phyloP scores from a whole-genome alignment of 2,888 invertebrate species.

The Xestia ashworthii region DNA sequence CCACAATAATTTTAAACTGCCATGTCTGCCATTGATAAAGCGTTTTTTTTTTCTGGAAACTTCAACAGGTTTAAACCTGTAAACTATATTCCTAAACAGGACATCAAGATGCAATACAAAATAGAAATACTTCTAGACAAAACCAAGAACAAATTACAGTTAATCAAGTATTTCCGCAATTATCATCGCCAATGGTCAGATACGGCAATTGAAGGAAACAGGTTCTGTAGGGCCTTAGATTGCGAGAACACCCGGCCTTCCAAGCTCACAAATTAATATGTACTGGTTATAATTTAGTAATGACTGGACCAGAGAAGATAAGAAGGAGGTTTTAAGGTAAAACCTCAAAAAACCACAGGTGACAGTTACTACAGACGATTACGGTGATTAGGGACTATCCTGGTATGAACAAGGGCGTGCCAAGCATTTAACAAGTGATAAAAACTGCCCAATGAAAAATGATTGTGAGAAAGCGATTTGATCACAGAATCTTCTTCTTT shows the following conservation, averaged over 20 bases:
- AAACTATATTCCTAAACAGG: background rate
- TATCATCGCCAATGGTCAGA: conserved; percentile 46
- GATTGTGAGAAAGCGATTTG: background rate
- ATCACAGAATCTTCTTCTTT: background rate
- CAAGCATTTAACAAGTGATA: background rate
- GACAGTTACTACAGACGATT: too few relatives aligned
- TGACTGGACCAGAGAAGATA: conserved; percentile 7
- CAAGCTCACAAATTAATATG: conserved; percentile 38
- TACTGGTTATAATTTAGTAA: conserved; percentile 27
- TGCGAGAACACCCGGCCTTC: conserved; percentile 42
- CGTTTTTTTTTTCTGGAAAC: background rate
- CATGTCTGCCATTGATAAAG: conserved; percentile 17
- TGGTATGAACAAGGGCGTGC: too few relatives aligned
- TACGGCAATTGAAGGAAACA: conserved; percentile 39
- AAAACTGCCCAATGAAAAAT: background rate
- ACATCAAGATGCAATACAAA: background rate
- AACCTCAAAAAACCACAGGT: conserved; percentile 3
- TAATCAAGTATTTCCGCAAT: conserved; percentile 34
- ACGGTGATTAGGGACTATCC: conserved; percentile 4
- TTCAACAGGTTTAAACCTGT: conserved; percentile 4
- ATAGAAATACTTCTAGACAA: conserved; percentile 3
- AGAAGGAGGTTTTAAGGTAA: background rate
- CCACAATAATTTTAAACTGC: background rate
- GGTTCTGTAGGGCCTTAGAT: conserved; percentile 49
- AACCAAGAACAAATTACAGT: conserved; percentile 42